phyloP scores from a whole-genome alignment of 2,113 vertebrate genomes.

The Bagarius yarrelli region DNA sequence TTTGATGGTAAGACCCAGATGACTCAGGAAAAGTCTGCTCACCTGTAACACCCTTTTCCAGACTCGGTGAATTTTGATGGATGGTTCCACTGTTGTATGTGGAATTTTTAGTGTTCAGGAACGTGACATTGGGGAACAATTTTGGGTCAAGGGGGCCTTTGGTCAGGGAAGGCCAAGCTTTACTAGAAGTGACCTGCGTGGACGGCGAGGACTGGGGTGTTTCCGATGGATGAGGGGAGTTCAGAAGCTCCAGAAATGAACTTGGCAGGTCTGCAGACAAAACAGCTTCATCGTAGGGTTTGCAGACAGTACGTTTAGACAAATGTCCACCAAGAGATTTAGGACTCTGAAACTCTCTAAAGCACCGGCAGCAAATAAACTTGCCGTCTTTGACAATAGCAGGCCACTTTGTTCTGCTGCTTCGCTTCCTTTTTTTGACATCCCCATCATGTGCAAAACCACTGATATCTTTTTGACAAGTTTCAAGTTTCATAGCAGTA shows the following conservation, averaged over 20 bases:
- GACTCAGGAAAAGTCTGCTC: conserved; percentile 67
- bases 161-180: conserved; percentile 70
- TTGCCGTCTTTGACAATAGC: conserved; percentile 92
- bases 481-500: conserved; percentile 10
- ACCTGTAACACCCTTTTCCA: conserved; percentile 70
- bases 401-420: conserved; percentile 88
- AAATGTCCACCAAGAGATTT: conserved; percentile 94
- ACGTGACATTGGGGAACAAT: conserved; percentile 72
- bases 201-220: conserved; percentile 69
- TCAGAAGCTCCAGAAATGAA: conserved; percentile 86
- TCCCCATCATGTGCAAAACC: conserved; percentile 60
- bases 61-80: conserved; percentile 79
- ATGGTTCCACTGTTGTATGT: conserved; percentile 73
- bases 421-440: conserved; percentile 76
- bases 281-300: conserved; percentile 83
- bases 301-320: conserved; percentile 87
- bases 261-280: conserved; percentile 78
- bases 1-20: conserved; percentile 46
- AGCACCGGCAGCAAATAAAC: conserved; percentile 91
- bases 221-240: conserved; percentile 78
- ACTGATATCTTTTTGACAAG: conserved; percentile 41
- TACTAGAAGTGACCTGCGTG: conserved; percentile 69
- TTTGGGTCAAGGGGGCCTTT: conserved; percentile 68
- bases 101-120: conserved; percentile 68
- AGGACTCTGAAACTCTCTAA: conserved; percentile 85